Base-by-base conservation (phyloP, 1,140 invertebrate genomes). In the Zaprionus ornatus region DNA sequence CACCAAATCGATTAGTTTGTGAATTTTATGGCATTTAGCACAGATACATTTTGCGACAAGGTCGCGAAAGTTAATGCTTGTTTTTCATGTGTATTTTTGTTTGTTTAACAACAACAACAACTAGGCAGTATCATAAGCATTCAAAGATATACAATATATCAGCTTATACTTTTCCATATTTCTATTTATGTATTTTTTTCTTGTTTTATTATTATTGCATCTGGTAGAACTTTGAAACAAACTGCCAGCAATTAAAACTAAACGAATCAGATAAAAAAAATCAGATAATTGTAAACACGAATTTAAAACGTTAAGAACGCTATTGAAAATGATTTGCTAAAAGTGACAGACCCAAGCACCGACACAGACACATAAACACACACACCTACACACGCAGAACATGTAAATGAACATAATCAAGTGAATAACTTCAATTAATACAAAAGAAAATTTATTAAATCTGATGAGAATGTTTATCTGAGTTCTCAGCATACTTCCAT, bases 271-370 rank as follows among this genome's bases (percentile, higher is more conserved):
- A 50, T 50, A 50, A 50, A 19, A 50, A 19, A 62, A 48, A 62
- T 54, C 37, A 65, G 62, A 60, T 65, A 64, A 52, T 78, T 65
- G 48, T 71, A 37, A 75, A 81, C 74, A 90, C 84, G 84, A 88
- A 88, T 88, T 88, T 88, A 88, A 82, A 56, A 84, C 81, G 84
- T 81, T 90, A 72, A 68, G 71, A 90, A 85, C 75, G 80, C 81
- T 72, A 69, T 52, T 42, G 15, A 74, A 32, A 54, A 65, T 80
- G 74, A 57, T 80, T 80, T 80, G 66, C 55, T 48, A 60, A 59
- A 45, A 45, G 40, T 45, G 40, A 45, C 40, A 17, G 15, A 15
- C 6, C 40, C 15, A 45, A 35, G 35, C 25, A 55, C 19, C 12
- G 6, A 42, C 35, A 60, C n/a, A 61, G n/a, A 62, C 17, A 52